Evolutionary conservation across 2,113 vertebrate species (phyloP).

Genomic region (Hippolais icterina): DNA sequence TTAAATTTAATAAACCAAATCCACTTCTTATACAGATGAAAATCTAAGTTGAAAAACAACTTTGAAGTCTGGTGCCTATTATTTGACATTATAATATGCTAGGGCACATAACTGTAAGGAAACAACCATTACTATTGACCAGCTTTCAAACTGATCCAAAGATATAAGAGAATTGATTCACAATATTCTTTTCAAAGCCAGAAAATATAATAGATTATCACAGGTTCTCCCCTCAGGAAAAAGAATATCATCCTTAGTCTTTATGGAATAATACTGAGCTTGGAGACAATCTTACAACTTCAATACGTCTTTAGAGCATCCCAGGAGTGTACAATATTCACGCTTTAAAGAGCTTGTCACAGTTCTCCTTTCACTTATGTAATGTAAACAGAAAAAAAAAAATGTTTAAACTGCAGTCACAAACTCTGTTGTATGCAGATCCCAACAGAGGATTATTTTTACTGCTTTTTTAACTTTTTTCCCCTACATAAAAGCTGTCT

Average conservation of each 20-base stretch:
- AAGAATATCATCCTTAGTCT: background rate
- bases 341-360: background rate
- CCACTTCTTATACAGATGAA: background rate
- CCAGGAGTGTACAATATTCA: background rate
- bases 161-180: background rate
- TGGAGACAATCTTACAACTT: background rate
- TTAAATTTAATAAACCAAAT: background rate
- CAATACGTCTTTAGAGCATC: background rate
- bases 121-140: background rate
- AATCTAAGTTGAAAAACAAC: background rate
- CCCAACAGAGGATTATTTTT: background rate
- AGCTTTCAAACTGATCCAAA: background rate
- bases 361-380: background rate
- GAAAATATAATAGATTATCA: background rate
- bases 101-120: background rate
- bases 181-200: background rate
- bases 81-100: background rate
- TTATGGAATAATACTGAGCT: background rate
- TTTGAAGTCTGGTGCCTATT: background rate
- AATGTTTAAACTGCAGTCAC: background rate
- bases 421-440: background rate
- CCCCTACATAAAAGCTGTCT: background rate
- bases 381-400: background rate
- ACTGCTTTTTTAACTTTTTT: background rate
- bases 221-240: background rate